Base-by-base conservation (phyloP, 2,113 vertebrate species). In the Pipra filicauda region DNA sequence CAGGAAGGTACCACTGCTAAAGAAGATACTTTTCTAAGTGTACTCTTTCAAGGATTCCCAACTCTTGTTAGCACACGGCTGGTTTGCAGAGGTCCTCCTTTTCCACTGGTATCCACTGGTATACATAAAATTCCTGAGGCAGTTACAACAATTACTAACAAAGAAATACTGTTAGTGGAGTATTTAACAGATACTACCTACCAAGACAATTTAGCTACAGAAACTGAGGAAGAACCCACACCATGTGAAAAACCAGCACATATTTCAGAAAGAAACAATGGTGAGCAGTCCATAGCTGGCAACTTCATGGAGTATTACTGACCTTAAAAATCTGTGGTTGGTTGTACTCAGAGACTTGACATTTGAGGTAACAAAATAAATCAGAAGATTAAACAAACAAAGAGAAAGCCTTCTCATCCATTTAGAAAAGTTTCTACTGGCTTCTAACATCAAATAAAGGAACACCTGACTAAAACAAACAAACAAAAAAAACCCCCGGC, bases 321-420 rank as follows among this genome's bases (percentile, higher is more conserved):
- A 67, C 74, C 77, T 85, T 78, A 91, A 91, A 93, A 89, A 89
- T 62, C 20, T 69, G 17, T 33, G 58, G 28, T 5, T 66, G 54
- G 41, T 83, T 93, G 27, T 27, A 65, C n/a, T 65, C 41, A 82
- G 44, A 89, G 17, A 73, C 23, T 58, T 89, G 49, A 79, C 33
- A 46, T 91, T 73, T 76, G n/a, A 92, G 44, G 71, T 89, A 84
- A 92, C 39, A 91, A 91, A 93, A 81, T 51, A 89, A 72, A 80
- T 48, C 58, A 77, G 46, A 62, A 76, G 55, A 92, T 59, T 19
- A 91, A 73, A 74, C 15, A 78, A 89, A 11, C 6, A 77, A 78
- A 37, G 11, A 69, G 44, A 58, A 59, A 48, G 28, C 43, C 27
- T 41, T 89, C 39, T 20, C 41, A 85, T 55, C 30, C 10, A 28